phyloP scores from a whole-genome alignment of 2,797 vertebrate genomes.

The Tiaroga cobitis region DNA sequence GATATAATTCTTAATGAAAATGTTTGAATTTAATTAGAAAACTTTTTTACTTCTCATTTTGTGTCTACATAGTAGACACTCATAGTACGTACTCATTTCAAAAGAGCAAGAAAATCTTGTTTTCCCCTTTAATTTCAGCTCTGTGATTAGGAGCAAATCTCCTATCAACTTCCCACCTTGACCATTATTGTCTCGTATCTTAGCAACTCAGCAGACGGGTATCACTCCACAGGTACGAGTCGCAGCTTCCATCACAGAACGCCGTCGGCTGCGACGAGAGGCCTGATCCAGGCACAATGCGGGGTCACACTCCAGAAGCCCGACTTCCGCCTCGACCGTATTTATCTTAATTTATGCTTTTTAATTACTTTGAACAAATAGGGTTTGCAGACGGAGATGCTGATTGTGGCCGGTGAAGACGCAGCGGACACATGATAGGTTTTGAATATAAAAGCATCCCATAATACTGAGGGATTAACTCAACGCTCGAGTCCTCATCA shows the following conservation, averaged over 20 bases:
- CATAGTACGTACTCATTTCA: not conserved
- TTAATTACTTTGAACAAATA: constrained; percentile 64
- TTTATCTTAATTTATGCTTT: constrained; percentile 65
- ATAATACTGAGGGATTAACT: constrained; percentile 43
- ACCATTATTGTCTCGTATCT: constrained; percentile 64
- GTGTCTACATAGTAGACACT: not conserved
- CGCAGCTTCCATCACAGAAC: constrained; percentile 43
- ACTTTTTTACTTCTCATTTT: not conserved
- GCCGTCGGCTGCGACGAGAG: constrained; percentile 28
- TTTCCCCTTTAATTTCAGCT: constrained; percentile 43
- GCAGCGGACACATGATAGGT: constrained; percentile 35
- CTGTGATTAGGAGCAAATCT: constrained; percentile 57
- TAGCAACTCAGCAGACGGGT: constrained; percentile 64
- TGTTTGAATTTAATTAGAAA: not conserved
- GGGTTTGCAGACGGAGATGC: constrained; percentile 54
- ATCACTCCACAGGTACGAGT: constrained; percentile 64
- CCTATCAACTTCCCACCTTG: constrained; percentile 41
- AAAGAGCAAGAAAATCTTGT: not conserved
- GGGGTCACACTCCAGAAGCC: constrained; percentile 54
- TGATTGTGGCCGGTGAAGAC: constrained; percentile 27
- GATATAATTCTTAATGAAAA: not conserved
- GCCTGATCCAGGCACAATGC: constrained; percentile 52
- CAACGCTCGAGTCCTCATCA: constrained; percentile 36
- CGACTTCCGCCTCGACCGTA: constrained; percentile 35
- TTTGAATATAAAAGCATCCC: constrained; percentile 30